A percentile compares a stretch with the other conserved stretches of the same genome.
phyloP scores from a whole-genome alignment of 92 coral and sea anemone species.

The Anthopleura xanthogrammica region DNA sequence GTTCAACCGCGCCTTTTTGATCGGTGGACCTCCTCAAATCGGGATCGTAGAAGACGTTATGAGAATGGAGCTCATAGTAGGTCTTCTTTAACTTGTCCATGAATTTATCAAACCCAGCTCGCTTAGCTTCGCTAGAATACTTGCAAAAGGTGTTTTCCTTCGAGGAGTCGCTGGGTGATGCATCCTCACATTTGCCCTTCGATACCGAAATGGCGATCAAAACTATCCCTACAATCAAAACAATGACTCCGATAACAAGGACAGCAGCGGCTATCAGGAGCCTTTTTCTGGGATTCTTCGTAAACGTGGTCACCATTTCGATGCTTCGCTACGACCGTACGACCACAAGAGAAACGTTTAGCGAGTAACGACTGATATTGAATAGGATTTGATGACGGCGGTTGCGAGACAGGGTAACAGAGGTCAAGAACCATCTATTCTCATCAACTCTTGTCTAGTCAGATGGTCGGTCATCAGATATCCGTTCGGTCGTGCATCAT shows the following conservation, averaged over 20 bases:
- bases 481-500: no score
- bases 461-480: no score
- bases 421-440: not conserved
- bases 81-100: conserved; percentile 54
- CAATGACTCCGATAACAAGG: conserved; percentile 16
- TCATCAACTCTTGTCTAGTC: no score
- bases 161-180: not conserved
- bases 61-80: conserved; percentile 67
- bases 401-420: not conserved
- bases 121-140: conserved; percentile 62
- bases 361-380: not conserved
- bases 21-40: conserved; percentile 12
- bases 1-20: not conserved
- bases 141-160: conserved; percentile 28
- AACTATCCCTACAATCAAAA: conserved; percentile 29
- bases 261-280: not conserved
- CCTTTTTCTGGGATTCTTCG: not conserved
- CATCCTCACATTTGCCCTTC: not conserved
- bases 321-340: not conserved
- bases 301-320: not conserved
- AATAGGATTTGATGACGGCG: not conserved
- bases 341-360: not conserved
- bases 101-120: conserved; percentile 61
- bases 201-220: conserved; percentile 12
- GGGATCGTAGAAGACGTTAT: conserved; percentile 47